These are phyloP conservation scores for Panthera uncia DNA, from an alignment of 2,113 vertebrate species.

Conservation along the genomic window DNA sequence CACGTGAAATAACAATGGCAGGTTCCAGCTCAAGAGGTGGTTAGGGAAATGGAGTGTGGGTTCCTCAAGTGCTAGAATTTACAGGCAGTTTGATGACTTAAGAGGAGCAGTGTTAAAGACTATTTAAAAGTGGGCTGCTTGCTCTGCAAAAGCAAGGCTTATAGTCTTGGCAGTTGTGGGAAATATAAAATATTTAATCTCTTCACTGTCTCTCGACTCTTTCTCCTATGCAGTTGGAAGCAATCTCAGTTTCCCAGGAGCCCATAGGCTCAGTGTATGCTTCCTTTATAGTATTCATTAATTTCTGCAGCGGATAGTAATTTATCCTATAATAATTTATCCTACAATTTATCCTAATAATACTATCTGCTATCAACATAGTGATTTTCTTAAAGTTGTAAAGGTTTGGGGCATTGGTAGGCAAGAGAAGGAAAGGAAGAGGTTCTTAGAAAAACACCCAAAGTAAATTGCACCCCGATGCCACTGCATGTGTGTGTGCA, in stretches of 20 bases:
- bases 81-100: not conserved
- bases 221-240: not conserved
- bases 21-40: not conserved
- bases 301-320: not conserved
- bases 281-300: not conserved
- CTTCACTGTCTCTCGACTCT: not conserved
- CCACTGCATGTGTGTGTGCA: not conserved
- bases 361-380: not conserved
- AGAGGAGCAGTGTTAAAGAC: not conserved
- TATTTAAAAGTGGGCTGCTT: not conserved
- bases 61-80: not conserved
- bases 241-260: not conserved
- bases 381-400: not conserved
- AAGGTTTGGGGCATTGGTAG: not conserved
- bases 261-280: not conserved
- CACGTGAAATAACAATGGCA: not conserved
- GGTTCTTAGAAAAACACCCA: not conserved
- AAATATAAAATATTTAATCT: not conserved
- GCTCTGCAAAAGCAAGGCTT: not conserved
- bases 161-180: not conserved
- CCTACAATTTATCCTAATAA: not conserved
- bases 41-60: not conserved
- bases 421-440: not conserved
- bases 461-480: not conserved
- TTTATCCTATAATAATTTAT: not conserved